phyloP scores from a whole-genome alignment of 2,797 vertebrate genomes.

The Remorina albescens region DNA sequence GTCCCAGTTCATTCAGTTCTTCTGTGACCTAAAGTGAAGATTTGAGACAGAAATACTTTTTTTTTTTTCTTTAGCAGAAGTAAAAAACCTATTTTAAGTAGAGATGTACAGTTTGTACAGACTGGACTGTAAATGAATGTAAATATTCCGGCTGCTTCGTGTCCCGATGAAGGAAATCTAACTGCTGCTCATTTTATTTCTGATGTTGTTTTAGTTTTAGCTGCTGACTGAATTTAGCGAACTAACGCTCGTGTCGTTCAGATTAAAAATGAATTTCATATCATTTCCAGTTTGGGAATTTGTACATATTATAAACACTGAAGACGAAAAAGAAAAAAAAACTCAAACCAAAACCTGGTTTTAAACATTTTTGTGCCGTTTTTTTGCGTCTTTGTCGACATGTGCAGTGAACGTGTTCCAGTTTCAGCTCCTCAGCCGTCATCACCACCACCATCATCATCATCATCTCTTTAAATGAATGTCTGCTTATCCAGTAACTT shows the following conservation, averaged over 20 bases:
- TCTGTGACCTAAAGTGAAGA: not conserved
- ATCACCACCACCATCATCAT: constrained; percentile 3
- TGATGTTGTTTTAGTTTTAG: not conserved
- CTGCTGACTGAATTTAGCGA: not conserved
- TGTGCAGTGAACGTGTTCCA: not conserved
- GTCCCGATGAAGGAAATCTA: constrained; percentile 8
- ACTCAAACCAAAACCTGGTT: no score
- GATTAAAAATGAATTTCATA: not conserved
- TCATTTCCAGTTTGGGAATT: not conserved
- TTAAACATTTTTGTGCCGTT: not conserved
- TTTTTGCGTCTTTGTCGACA: not conserved
- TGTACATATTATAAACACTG: not conserved
- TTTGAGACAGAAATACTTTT: not conserved
- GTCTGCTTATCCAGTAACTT: constrained; percentile 28
- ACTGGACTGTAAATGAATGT: constrained; percentile 33
- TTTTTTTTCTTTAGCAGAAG: not conserved
- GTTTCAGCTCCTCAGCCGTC: constrained; percentile 7
- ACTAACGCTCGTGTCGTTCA: not conserved
- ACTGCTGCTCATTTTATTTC: not conserved
- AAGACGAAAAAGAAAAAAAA: not conserved
- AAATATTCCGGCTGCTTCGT: constrained; percentile 23
- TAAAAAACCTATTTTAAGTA: constrained; percentile 25
- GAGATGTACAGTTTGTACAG: constrained; percentile 54
- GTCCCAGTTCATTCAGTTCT: not conserved
- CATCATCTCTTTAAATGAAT: constrained; percentile 7